Base-by-base conservation (phyloP, 2,888 invertebrate genomes). In the Taenaris catops region DNA sequence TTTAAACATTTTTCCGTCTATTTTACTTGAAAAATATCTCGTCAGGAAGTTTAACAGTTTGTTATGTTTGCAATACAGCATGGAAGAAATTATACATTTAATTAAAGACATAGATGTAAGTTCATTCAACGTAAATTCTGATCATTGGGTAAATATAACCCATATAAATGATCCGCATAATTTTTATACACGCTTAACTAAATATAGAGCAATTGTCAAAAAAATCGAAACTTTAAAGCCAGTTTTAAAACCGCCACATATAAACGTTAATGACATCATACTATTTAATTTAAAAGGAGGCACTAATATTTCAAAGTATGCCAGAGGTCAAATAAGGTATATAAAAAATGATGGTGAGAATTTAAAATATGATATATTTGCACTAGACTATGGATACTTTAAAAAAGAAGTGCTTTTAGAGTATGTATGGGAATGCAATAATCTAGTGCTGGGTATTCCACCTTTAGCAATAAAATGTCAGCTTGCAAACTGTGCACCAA, bases 321-420 rank as follows among this genome's bases (percentile, higher is more conserved):
- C 19, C 2, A 46, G 52, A 32, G 34, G 34, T 2, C 47, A 46
- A 28, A 26, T 61, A 23, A 5, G 27, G 2, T 4, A 9, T 11
- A 24, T 53, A 12, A 19, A 51, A 24, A 19, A 24, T 6, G 17
- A 10, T 5, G 41, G 34, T 16, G 19, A 20, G 4, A 21, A 8
- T 6, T 6, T 11, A 3, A 34, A 25, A 5, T 57, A 44, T 40
- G 51, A 56, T 10, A 14, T 64, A n/a, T 50, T 47, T 25, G 46
- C 61, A 2, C 17, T 47, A 8, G 64, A 64, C 35, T 56, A 54
- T 41, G 64, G 64, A 1, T 48, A 33, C 29, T 9, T 51, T 2
- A 54, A 59, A 8, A 50, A 40, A 8, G 14, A 18, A 1, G 38
- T 62, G 2, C 39, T 51, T 1, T 2, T 44, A 0, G 37, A 38